Evolutionary conservation across 2,888 invertebrate species (phyloP).

Genomic region (Tetranychus piercei): DNA sequence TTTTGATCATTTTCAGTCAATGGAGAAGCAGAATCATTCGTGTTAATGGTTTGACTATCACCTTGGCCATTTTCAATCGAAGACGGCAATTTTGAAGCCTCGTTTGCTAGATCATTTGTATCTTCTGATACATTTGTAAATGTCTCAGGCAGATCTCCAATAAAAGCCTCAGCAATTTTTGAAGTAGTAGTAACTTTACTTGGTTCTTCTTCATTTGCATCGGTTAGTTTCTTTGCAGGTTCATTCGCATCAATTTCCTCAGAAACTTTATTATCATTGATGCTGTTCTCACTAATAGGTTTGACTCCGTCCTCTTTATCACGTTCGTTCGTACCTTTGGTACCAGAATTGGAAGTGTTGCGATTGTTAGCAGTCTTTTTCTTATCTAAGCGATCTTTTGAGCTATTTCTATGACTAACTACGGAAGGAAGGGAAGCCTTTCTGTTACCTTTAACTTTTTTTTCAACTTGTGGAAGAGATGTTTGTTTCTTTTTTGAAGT

Average conservation of each 20-base stretch:
- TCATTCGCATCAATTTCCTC: conserved; percentile 15
- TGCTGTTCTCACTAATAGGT: background rate
- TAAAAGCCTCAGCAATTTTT: too few relatives aligned
- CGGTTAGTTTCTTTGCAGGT: conserved; percentile 9
- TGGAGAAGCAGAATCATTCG: too few relatives aligned
- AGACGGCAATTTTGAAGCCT: background rate
- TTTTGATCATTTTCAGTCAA: background rate
- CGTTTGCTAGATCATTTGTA: background rate
- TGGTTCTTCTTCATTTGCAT: conserved; percentile 9
- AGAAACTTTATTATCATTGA: background rate
- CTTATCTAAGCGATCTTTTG: background rate
- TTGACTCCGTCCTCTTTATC: background rate
- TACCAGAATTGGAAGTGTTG: background rate
- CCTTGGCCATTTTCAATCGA: background rate
- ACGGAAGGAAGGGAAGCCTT: background rate
- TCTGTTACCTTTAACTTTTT: background rate
- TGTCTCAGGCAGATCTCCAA: too few relatives aligned
- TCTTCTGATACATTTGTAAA: background rate
- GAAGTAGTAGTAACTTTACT: background rate
- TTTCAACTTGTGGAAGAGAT: background rate
- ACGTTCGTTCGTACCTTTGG: background rate
- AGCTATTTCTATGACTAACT: background rate
- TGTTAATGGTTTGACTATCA: background rate
- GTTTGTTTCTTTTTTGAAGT: too few relatives aligned
- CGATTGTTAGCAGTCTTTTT: background rate